phyloP scores from a whole-genome alignment of 2,888 invertebrate genomes.

The Holacanthella duospinosa region DNA sequence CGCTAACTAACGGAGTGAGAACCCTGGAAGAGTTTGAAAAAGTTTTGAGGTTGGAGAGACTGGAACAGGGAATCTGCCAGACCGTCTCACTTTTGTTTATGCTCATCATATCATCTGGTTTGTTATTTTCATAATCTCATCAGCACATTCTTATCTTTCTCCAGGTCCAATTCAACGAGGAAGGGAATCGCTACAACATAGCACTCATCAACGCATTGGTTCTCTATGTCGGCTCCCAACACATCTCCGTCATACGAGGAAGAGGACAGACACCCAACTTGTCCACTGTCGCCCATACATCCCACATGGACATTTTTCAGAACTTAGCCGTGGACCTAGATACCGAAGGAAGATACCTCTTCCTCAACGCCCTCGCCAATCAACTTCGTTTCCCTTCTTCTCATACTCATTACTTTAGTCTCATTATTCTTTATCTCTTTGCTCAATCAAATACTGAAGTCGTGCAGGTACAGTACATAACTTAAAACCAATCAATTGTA shows the following conservation, averaged over 20 bases:
- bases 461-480: slow-evolving; percentile 62
- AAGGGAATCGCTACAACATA: slow-evolving; percentile 88
- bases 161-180: slow-evolving; percentile 66
- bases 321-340: slow-evolving; percentile 96
- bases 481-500: slow-evolving; percentile 1
- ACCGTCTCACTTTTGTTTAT: too few relatives aligned
- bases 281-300: slow-evolving; percentile 95
- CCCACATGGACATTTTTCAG: slow-evolving; percentile 99
- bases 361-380: slow-evolving; percentile 97
- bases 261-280: slow-evolving; percentile 89
- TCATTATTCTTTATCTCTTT: slow-evolving; percentile 90
- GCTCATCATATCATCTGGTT: too few relatives aligned
- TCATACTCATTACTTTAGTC: slow-evolving; percentile 99
- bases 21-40: too few relatives aligned
- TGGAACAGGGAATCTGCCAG: too few relatives aligned
- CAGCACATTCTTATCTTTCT: too few relatives aligned
- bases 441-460: slow-evolving; percentile 94
- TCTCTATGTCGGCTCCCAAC: slow-evolving; percentile 93
- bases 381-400: slow-evolving; percentile 98
- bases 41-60: not conserved
- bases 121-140: too few relatives aligned
- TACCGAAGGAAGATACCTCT: slow-evolving; percentile 88
- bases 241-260: slow-evolving; percentile 78
- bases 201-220: slow-evolving; percentile 94
- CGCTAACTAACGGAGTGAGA: too few relatives aligned